Evolutionary conservation across 2,888 invertebrate species (phyloP), one percentile per base, ranked within the genome.

Genomic region (Panorpa germanica): DNA sequence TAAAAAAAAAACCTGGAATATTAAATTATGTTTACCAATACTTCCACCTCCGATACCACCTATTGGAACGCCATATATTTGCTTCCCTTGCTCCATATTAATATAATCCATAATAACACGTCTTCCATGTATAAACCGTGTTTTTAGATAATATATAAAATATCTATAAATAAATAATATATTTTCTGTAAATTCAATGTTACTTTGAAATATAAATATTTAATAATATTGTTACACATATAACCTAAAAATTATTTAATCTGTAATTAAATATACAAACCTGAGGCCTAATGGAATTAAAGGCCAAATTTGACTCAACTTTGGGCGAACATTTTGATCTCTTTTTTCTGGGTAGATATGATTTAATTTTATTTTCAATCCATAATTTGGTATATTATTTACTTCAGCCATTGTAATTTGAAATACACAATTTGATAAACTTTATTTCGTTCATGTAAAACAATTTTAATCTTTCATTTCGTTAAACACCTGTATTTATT

Each of bases 61-160:
- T 39, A 82, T 58, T 3, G 83, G 83, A 16, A 76, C 81, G 71
- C 86, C 86, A 61, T 86, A 88, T 49, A 85, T 85, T 48, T 77
- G 75, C 51, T 77, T 74, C 29, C 78, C 75, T 40, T 63, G 64
- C 41, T 72, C 55, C 50, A 70, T 59, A 39, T 68, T 59, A 27
- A 81, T 47, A 48, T 74, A 81, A 53, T 88, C 83, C 74, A 88
- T 86, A 32, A 81, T 65, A 9, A 76, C 71, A 24, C 63, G 60
- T 43, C 67, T 66, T 38, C 72, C 70, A 20, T 30, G 31, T 21
- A 21, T 27, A 22, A 25, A 23, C 3, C 18, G 25, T 19, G 26
- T 30, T 13, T 28, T 28, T 28, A 23, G 22, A 29, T 17, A 17
- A 15, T 19, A 18, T 17, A 20, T 26, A 10, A 31, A 15, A 33